Evolutionary conservation across 2,888 invertebrate species (phyloP).

Genomic region (Agonopterix alstromeriana): DNA sequence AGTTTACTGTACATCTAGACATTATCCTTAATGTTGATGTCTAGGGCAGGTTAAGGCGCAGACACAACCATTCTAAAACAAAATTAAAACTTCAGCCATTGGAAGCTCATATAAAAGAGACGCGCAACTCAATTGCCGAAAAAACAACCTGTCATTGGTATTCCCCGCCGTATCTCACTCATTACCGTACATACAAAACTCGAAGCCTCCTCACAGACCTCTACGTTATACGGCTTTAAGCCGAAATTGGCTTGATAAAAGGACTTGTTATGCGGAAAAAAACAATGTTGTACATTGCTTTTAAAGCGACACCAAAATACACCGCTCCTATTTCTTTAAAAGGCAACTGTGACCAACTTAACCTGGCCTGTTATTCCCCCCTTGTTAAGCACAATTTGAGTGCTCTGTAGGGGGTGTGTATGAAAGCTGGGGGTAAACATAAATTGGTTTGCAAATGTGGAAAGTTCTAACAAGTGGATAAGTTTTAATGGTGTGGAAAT

Average conservation of each 20-base stretch:
- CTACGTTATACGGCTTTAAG: too few species aligned
- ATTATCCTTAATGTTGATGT: too few species aligned
- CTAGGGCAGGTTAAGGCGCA: too few species aligned
- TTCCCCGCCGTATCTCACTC: not conserved
- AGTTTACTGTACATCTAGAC: too few species aligned
- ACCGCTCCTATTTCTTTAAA: constrained; percentile 43
- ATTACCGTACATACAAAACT: not conserved
- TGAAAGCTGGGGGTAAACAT: constrained; percentile 16
- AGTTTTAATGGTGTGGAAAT: constrained; percentile 63
- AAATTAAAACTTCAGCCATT: constrained; percentile 3
- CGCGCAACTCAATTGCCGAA: not conserved
- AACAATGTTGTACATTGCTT: too few species aligned
- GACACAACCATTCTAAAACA: not conserved
- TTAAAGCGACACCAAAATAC: constrained; percentile 33
- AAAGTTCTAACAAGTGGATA: constrained; percentile 45
- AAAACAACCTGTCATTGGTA: not conserved
- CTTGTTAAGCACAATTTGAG: not conserved
- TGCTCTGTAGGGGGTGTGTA: constrained; percentile 3
- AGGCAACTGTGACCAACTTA: constrained; percentile 29
- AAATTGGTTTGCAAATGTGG: constrained; percentile 17
- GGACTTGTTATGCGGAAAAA: too few species aligned
- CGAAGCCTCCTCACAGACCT: too few species aligned
- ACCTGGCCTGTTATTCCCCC: constrained; percentile 16
- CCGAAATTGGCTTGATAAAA: too few species aligned
- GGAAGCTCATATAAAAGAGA: not conserved